Conservation (phyloP, 2,797 vertebrate species). For the Lepidocolaptes lacrymiger region DNA sequence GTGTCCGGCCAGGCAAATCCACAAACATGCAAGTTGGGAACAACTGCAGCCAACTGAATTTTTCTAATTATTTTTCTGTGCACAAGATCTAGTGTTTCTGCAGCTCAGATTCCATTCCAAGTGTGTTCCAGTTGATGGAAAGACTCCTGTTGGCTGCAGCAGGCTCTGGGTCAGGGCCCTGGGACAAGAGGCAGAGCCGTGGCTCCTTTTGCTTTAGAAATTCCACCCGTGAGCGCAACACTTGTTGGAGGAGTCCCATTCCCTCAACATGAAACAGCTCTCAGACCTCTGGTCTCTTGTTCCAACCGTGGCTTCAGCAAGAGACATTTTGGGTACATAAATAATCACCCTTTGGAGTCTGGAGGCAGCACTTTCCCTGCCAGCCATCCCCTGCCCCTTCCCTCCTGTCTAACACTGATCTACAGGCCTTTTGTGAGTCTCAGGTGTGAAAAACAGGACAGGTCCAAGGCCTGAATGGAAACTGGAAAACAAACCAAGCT, state of each 20-base stretch:
- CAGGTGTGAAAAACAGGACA: background rate
- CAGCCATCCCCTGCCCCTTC: background rate
- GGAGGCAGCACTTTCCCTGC: background rate
- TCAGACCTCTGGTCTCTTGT: background rate
- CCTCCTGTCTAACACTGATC: background rate
- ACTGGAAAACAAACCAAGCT: slow-evolving; percentile 36
- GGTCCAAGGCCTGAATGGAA: slow-evolving; percentile 21
- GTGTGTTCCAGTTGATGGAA: background rate
- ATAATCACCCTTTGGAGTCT: background rate
- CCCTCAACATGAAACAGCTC: background rate
- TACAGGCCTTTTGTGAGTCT: slow-evolving; percentile 1
- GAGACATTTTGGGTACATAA: background rate
- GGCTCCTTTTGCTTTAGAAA: slow-evolving; percentile 21
- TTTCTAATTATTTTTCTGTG: slow-evolving; percentile 25
- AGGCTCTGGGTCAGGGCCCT: background rate
- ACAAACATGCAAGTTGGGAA: slow-evolving; percentile 41
- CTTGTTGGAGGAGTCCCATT: background rate
- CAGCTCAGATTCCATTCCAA: slow-evolving; percentile 7
- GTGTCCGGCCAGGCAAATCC: slow-evolving; percentile 34
- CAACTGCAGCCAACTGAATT: slow-evolving; percentile 47
- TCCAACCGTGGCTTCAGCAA: background rate
- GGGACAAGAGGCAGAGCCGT: background rate
- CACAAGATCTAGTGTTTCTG: background rate
- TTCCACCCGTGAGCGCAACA: background rate
- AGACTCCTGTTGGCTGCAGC: background rate